Evolutionary conservation across 2,888 invertebrate genomes (phyloP).

Genomic region (Troglohyphantes excavatus): DNA sequence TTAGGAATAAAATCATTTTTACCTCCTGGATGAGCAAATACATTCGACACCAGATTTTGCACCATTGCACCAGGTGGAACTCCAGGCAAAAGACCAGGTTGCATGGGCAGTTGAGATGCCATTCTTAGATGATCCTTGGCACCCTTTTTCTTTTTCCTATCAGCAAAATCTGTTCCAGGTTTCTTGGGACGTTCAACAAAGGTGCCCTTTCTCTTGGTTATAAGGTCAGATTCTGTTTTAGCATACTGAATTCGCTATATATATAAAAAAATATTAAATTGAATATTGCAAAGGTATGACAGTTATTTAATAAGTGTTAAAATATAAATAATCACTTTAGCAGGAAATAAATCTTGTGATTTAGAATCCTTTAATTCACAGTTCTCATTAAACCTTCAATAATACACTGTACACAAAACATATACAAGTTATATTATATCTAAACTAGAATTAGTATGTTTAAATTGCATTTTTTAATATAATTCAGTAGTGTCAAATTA

Average conservation of each 20-base stretch:
- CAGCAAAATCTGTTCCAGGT: conserved; percentile 85
- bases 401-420: too few relatives aligned
- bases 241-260: conserved; percentile 92
- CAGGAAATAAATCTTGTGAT: too few relatives aligned
- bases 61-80: conserved; percentile 66
- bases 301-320: neutral
- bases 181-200: conserved; percentile 96
- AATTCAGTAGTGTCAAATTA: too few relatives aligned
- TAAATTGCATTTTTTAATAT: too few relatives aligned
- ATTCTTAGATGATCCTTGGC: conserved; percentile 87
- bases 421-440: too few relatives aligned
- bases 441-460: too few relatives aligned
- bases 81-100: conserved; percentile 63
- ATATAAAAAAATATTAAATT: neutral
- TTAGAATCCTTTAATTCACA: neutral
- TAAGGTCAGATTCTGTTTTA: conserved; percentile 96
- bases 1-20: neutral
- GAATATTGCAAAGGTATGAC: too few relatives aligned
- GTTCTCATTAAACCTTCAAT: neutral
- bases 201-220: conserved; percentile 98
- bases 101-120: conserved; percentile 74
- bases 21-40: conserved; percentile 51
- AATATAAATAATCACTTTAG: neutral
- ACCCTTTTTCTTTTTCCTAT: conserved; percentile 85
- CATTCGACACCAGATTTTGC: conserved; percentile 43